Conservation (phyloP, 2,797 vertebrate species). For the Pangasius larnaudii region DNA sequence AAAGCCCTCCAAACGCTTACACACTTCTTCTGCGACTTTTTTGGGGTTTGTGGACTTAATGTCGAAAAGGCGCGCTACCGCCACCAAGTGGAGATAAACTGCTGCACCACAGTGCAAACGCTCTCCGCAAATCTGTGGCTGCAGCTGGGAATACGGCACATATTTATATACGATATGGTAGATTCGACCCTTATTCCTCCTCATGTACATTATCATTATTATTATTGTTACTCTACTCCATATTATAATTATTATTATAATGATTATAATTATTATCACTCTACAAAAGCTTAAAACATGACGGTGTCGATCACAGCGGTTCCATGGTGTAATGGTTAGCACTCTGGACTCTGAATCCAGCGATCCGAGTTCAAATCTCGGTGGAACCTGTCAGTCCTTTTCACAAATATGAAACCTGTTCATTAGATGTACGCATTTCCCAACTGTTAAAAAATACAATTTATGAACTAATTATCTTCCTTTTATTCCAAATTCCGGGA, state of each 20-base stretch:
- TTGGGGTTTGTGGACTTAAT: background rate
- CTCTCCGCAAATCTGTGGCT: background rate
- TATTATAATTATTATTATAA: too few species aligned
- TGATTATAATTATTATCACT: too few species aligned
- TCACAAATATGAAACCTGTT: too few species aligned
- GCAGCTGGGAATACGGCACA: background rate
- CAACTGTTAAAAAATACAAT: too few species aligned
- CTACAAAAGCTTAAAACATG: background rate
- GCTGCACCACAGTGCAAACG: background rate
- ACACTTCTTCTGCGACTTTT: conserved; percentile 6
- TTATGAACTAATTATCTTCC: background rate
- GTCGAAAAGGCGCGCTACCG: background rate
- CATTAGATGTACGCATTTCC: too few species aligned
- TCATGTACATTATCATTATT: background rate
- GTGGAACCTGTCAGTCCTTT: conserved; percentile 58
- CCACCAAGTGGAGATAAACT: conserved; percentile 7
- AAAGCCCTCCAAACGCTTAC: background rate
- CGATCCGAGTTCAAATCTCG: conserved; percentile 73
- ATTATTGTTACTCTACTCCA: too few species aligned
- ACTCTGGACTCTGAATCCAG: conserved; percentile 73
- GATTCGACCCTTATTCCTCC: background rate
- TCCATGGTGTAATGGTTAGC: conserved; percentile 73
- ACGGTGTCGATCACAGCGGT: background rate
- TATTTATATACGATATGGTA: background rate
- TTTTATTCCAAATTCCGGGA: background rate